Percentiles rank a stretch among this genome's conserved stretches.
Conservation (phyloP, 2,888 invertebrate genomes). For the Neoaliturus tenellus region DNA sequence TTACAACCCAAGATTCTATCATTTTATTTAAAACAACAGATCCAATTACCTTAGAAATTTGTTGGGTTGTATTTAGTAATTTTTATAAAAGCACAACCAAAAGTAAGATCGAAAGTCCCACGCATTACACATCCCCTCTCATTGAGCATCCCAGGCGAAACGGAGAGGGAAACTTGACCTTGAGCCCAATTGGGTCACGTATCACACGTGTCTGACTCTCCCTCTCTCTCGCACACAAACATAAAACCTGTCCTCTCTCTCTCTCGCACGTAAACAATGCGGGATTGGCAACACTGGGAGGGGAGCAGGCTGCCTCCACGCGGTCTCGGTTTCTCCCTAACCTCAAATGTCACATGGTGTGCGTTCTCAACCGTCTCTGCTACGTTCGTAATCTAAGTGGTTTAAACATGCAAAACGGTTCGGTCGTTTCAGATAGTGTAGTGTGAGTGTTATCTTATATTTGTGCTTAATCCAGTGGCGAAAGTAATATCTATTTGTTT, state of each 20-base stretch:
- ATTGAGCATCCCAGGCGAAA: too few relatives aligned
- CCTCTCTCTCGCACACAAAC: slow-evolving; percentile 48
- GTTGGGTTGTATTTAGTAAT: too few relatives aligned
- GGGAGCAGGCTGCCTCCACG: background rate
- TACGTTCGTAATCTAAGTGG: background rate
- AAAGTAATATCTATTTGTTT: background rate
- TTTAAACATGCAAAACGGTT: background rate
- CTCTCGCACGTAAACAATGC: slow-evolving; percentile 5
- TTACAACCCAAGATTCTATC: too few relatives aligned
- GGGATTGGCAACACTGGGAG: background rate
- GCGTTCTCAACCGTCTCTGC: too few relatives aligned
- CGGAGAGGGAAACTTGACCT: too few relatives aligned
- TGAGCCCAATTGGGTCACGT: background rate
- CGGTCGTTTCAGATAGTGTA: background rate
- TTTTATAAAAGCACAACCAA: too few relatives aligned
- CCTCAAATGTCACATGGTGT: background rate
- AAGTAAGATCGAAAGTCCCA: too few relatives aligned
- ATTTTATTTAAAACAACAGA: too few relatives aligned
- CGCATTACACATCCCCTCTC: too few relatives aligned
- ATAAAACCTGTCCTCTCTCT: slow-evolving; percentile 14
- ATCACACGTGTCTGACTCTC: background rate
- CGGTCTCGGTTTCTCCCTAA: slow-evolving; percentile 6
- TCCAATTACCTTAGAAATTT: too few relatives aligned
- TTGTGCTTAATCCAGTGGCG: background rate
- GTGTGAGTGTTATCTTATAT: background rate